Evolutionary conservation across 1,140 invertebrate species (phyloP).

Genomic region (Macrotrachela quadricornifera): DNA sequence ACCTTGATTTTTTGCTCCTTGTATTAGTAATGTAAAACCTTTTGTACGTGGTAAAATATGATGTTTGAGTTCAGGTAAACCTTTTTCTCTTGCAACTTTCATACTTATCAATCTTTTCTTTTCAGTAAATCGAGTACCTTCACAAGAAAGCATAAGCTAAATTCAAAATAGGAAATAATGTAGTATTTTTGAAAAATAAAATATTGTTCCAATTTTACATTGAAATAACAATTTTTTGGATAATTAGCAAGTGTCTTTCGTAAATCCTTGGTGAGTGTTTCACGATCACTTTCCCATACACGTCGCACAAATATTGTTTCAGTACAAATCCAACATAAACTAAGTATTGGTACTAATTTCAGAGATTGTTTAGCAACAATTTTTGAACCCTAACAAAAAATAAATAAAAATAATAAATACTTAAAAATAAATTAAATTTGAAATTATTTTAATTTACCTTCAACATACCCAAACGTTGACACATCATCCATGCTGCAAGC

Average conservation of each 20-base stretch:
- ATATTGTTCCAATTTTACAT: slow-evolving; percentile 13
- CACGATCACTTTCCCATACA: slow-evolving; percentile 65
- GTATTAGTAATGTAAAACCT: slow-evolving; percentile 42
- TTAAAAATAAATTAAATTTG: no score
- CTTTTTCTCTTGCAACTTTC: slow-evolving; percentile 62
- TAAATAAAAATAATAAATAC: no score
- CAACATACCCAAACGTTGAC: slow-evolving; percentile 1
- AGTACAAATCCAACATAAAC: slow-evolving; percentile 80
- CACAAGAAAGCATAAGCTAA: slow-evolving; percentile 67
- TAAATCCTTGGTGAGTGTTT: slow-evolving; percentile 54
- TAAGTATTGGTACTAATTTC: slow-evolving; percentile 68
- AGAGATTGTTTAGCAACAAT: slow-evolving; percentile 78
- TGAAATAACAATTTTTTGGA: slow-evolving; percentile 25
- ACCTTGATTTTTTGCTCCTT: not conserved
- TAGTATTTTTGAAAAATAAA: not conserved
- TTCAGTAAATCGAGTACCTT: slow-evolving; percentile 72
- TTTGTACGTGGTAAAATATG: slow-evolving; percentile 71
- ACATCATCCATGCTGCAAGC: slow-evolving; percentile 62
- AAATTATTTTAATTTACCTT: not conserved
- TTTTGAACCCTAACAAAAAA: slow-evolving; percentile 88
- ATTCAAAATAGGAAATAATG: slow-evolving; percentile 12
- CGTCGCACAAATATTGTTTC: slow-evolving; percentile 77
- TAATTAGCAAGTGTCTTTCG: slow-evolving; percentile 56
- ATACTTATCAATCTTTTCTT: slow-evolving; percentile 65
- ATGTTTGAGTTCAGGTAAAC: slow-evolving; percentile 59